Base-by-base conservation (phyloP, 2,888 invertebrate genomes). In the Pristionchus exspectatus region DNA sequence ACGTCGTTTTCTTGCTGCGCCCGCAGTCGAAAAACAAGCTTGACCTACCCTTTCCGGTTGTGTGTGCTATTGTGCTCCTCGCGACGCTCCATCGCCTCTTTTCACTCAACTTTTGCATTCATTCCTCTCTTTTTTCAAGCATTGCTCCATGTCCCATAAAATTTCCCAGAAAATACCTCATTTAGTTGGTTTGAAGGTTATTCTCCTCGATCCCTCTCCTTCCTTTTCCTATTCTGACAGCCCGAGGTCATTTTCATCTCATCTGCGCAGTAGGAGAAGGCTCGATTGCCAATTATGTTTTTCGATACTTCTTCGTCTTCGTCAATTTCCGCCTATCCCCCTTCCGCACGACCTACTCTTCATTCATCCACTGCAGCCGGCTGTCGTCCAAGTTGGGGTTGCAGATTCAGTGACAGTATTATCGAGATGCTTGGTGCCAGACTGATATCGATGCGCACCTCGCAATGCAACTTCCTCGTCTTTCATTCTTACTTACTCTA, bases 1-100 rank as follows among this genome's bases (percentile, higher is more conserved):
- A 38, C 74, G 38, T 18, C 81, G 50, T 54, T 54, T 81, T 54
- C 50, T 4, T 44, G 50, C 81, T 72, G 27, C 33, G 72, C 72
- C 27, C 14, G 16, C 72, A 10, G 81, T 81, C 54, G 50, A 81
- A 81, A 38, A 81, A 81, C 81, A 81, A 84, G 84, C 59, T 63
- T 59, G 84, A 84, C 84, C 56, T 59, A 50, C 59, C 33, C 84
- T 56, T 56, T 83, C 56, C 83, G 50, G 83, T 83, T 44, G 38
- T 16, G 2, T 44, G 16, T n/a, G 7, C 56, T 56, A 56, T 56
- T 56, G 14, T 54, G 56, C 56, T 56, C 16, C 21, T 56, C 27
- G 7, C 30, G 5, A 30, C 69, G 69, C 69, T 72, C 69, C 30
- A 30, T 72, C 16, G 30, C 69, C 69, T 74, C 74, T n/a, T 18